Evolutionary conservation across 2,797 vertebrate genomes (phyloP).

Genomic region (Myoxocephalus aenaeus): DNA sequence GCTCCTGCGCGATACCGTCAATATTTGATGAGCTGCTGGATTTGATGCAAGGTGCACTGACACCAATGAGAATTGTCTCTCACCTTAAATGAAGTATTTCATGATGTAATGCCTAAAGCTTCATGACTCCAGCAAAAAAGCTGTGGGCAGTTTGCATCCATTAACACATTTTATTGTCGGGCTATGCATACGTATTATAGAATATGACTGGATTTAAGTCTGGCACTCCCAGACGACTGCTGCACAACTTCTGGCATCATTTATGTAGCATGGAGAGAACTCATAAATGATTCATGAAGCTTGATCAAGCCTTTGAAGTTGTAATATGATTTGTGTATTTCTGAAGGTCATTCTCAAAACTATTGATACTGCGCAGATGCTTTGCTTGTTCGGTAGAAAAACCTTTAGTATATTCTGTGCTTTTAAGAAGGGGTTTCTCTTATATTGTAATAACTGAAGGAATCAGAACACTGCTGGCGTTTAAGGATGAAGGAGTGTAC

Average conservation of each 20-base stretch:
- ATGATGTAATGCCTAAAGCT: constrained; percentile 46
- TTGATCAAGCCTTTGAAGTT: constrained; percentile 62
- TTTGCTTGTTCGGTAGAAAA: constrained; percentile 17
- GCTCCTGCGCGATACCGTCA: constrained; percentile 18
- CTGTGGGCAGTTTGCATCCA: constrained; percentile 65
- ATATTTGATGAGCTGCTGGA: constrained; percentile 29
- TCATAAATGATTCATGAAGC: constrained; percentile 60
- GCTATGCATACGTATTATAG: constrained; percentile 32
- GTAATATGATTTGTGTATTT: constrained; percentile 53
- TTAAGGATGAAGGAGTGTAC: constrained; percentile 34
- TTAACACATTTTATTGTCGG: constrained; percentile 61
- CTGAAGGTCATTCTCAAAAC: constrained; percentile 55
- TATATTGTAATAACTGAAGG: not conserved
- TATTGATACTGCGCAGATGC: constrained; percentile 30
- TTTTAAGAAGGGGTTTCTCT: not conserved
- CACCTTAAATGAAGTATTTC: constrained; percentile 54
- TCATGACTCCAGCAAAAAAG: constrained; percentile 48
- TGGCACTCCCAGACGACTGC: constrained; percentile 30
- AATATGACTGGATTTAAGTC: constrained; percentile 42
- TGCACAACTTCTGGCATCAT: constrained; percentile 48
- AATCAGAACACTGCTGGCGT: constrained; percentile 21
- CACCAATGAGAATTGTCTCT: constrained; percentile 40
- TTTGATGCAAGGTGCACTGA: constrained; percentile 10
- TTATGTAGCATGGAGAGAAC: constrained; percentile 36
- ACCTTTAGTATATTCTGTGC: not conserved